These are phyloP conservation scores for Australoheros scitulus DNA, from an alignment of 2,113 vertebrate species.

Conservation along the genomic window DNA sequence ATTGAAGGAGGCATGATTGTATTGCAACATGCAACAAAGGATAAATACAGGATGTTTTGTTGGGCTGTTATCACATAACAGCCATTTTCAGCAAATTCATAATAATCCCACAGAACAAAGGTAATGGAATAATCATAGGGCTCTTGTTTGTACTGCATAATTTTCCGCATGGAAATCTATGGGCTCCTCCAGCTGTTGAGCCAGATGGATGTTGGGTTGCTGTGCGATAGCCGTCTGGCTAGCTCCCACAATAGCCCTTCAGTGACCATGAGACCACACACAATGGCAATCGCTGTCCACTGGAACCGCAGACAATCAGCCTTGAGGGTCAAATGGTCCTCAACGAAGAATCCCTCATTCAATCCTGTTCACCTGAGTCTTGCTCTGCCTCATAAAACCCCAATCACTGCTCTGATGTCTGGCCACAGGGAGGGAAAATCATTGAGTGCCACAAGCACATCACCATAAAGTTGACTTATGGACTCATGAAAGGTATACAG, in stretches of 20 bases:
- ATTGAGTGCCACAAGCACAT: conserved; percentile 51
- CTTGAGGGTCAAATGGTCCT: conserved; percentile 71
- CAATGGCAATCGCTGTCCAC: conserved; percentile 65
- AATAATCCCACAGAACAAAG: conserved; percentile 37
- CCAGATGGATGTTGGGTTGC: conserved; percentile 79
- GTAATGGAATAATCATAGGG: conserved; percentile 52
- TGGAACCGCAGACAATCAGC: conserved; percentile 54
- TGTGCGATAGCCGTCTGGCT: conserved; percentile 63
- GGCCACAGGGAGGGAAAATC: conserved; percentile 38
- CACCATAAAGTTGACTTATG: conserved; percentile 74
- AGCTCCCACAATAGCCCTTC: conserved; percentile 59
- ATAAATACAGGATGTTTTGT: conserved; percentile 29
- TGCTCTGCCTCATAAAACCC: conserved; percentile 63
- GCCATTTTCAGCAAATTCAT: conserved; percentile 38
- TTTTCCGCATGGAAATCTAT: conserved; percentile 27
- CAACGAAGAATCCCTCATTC: conserved; percentile 48
- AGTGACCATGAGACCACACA: conserved; percentile 57
- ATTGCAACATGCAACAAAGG: conserved; percentile 37
- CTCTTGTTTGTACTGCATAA: conserved; percentile 42
- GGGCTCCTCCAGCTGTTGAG: conserved; percentile 73
- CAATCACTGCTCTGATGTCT: conserved; percentile 66
- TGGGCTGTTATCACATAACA: conserved; percentile 22
- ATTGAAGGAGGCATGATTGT: conserved; percentile 36
- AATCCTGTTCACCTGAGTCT: conserved; percentile 71
- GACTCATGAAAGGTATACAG: conserved; percentile 51